These are phyloP conservation scores for Chionis minor DNA, from an alignment of 2,113 vertebrate genomes.

Conservation along the genomic window DNA sequence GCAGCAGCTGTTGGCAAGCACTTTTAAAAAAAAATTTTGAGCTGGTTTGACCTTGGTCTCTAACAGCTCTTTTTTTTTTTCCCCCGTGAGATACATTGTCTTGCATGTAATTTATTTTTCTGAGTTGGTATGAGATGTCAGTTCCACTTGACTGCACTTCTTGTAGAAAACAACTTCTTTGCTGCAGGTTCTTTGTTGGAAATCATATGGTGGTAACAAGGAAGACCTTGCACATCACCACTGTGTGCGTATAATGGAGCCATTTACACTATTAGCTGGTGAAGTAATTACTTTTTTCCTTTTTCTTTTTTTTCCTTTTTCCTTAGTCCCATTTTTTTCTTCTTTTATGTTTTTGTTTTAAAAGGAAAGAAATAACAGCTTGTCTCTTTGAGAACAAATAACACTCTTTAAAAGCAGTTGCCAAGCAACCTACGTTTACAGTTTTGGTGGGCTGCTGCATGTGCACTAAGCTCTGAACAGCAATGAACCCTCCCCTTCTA, in stretches of 20 bases:
- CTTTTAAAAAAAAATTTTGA: not conserved
- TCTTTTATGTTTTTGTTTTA: conserved; percentile 72
- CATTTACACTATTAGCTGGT: conserved; percentile 7
- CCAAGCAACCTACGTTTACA: conserved; percentile 76
- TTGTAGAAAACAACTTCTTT: not conserved
- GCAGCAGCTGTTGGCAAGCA: not conserved
- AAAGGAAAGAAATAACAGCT: conserved; percentile 68
- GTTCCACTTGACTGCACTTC: not conserved
- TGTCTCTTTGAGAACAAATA: conserved; percentile 73
- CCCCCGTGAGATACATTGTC: not conserved
- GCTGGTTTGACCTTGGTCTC: not conserved
- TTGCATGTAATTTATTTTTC: conserved; percentile 28
- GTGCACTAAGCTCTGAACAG: conserved; percentile 56
- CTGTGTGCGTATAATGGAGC: not conserved
- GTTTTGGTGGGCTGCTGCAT: conserved; percentile 70
- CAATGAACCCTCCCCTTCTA: conserved; percentile 30
- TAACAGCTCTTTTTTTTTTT: not conserved
- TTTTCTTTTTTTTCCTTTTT: not conserved
- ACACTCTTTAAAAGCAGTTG: conserved; percentile 76
- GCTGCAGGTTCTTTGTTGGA: not conserved
- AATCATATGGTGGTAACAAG: not conserved
- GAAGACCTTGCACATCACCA: not conserved
- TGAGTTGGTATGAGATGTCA: not conserved
- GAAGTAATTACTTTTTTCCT: not conserved
- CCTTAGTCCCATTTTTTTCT: not conserved